Base-by-base conservation (phyloP, 2,113 vertebrate species). In the Gymnarchus niloticus region DNA sequence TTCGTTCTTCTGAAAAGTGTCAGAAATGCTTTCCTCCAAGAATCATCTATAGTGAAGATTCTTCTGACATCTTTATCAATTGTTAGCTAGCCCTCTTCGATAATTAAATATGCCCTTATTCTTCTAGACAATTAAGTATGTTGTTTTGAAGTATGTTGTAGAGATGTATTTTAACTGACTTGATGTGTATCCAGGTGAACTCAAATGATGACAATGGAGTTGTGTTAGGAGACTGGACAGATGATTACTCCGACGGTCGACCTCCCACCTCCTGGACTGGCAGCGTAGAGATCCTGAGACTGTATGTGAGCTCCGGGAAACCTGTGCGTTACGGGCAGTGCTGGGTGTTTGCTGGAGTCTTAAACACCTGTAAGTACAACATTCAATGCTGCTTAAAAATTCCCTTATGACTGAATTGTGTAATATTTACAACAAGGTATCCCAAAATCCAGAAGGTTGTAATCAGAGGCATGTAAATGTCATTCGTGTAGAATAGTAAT, bases 311-410 rank as follows among this genome's bases (percentile, higher is more conserved):
- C 87, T 99, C 97, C 23, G 88, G 95, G 94, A 41, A 88, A 90
- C 95, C 98, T 0, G 96, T 99, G 28, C 91, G 92, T 52, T 99
- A 97, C 0, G 97, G 97, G n/a, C 98, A 99, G 86, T 99, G 98
- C 91, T 99, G 98, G 98, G 98, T 99, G 90, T 99, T 97, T 48
- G 96, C 98, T 0, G 97, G 95, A 2, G 96, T 99, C 90, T 97
- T 99, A 92, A 99, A 97, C 89, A 97, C 97, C 0, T 97, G 98
- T 99, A 94, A 95, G 97, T 94, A 84, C 69, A 28, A 4, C 25
- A 21, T 33, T 49, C 59, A 12, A 49, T 1, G 44, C 83, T 9
- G 14, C 4, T 19, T 69, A 73, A 73, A 65, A 33, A 28, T 12
- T 65, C 10, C 9, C n/a, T 65, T 41, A 73, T 17, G 12, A 54